A percentile compares a stretch with the other conserved stretches of the same genome.
Evolutionary conservation across 2,888 invertebrate species (phyloP).

Genomic region (Lissonota sp.): DNA sequence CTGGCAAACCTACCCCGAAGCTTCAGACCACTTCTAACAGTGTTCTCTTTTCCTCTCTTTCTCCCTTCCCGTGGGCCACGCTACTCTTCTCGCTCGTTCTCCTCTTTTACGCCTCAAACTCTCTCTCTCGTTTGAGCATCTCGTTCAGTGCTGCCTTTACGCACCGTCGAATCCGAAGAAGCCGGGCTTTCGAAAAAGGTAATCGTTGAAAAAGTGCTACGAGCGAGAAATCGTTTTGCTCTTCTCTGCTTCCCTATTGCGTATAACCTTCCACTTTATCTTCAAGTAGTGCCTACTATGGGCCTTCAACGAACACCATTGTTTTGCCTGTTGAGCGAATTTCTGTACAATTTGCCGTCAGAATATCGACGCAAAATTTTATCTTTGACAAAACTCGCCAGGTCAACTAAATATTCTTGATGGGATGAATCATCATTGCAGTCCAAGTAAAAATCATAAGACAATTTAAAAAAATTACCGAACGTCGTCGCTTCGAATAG

Average conservation of each 20-base stretch:
- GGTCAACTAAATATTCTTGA: too few species aligned
- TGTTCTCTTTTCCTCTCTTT: constrained; percentile 47
- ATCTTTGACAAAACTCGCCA: too few species aligned
- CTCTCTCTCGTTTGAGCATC: constrained; percentile 18
- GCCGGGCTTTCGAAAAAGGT: constrained; percentile 70
- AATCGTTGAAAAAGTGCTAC: constrained; percentile 72
- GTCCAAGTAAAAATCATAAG: too few species aligned
- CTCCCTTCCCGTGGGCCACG: constrained; percentile 33
- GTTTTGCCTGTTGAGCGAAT: too few species aligned
- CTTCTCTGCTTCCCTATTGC: not conserved
- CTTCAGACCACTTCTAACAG: constrained; percentile 63
- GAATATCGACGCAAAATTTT: too few species aligned
- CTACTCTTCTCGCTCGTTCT: constrained; percentile 56
- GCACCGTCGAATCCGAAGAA: constrained; percentile 52
- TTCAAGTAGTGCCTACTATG: too few species aligned
- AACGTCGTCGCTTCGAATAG: too few species aligned
- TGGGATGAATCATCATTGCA: too few species aligned
- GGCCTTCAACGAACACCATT: too few species aligned
- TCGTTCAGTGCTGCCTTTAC: constrained; percentile 52
- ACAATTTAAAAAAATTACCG: too few species aligned
- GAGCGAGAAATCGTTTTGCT: constrained; percentile 62
- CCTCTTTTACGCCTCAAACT: constrained; percentile 42
- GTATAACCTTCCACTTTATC: too few species aligned
- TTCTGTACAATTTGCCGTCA: too few species aligned
- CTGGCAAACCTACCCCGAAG: constrained; percentile 71